Conservation (phyloP, 2,888 invertebrate genomes). For the Pandemis corylana region DNA sequence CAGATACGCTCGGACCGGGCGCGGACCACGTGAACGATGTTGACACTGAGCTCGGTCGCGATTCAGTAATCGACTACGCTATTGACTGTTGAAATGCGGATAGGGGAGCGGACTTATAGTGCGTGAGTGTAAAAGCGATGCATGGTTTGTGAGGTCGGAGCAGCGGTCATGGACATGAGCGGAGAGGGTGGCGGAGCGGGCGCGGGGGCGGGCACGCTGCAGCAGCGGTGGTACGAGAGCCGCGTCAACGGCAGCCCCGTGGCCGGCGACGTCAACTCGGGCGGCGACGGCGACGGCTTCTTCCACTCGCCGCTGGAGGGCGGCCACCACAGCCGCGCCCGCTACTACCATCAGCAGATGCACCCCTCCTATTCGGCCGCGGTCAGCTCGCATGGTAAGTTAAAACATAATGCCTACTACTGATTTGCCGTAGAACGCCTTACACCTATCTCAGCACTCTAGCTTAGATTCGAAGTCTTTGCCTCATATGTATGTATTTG, state of each 20-base stretch:
- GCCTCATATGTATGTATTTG: too few species aligned
- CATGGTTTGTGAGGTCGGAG: constrained; percentile 82
- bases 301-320: constrained; percentile 84
- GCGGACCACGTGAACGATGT: constrained; percentile 51
- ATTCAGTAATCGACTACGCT: constrained; percentile 52
- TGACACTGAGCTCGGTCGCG: constrained; percentile 59
- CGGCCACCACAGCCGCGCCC: constrained; percentile 82
- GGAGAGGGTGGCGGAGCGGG: constrained; percentile 76
- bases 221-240: constrained; percentile 84
- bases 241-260: constrained; percentile 83
- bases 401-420: constrained; percentile 30
- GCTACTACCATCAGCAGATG: constrained; percentile 85
- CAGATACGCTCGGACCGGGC: constrained; percentile 70
- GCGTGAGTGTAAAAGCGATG: constrained; percentile 81
- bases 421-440: background rate
- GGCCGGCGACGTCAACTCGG: constrained; percentile 77
- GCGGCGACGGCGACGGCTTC: constrained; percentile 82
- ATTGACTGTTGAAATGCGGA: constrained; percentile 73
- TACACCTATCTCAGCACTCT: too few species aligned
- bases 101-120: constrained; percentile 77
- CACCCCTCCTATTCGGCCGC: constrained; percentile 84
- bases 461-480: too few species aligned
- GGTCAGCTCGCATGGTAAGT: constrained; percentile 82
- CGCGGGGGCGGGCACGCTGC: constrained; percentile 74
- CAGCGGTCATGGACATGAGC: constrained; percentile 83